These are phyloP conservation scores for Mamestra configurata DNA, from an alignment of 1,140 invertebrate genomes.

Conservation along the genomic window DNA sequence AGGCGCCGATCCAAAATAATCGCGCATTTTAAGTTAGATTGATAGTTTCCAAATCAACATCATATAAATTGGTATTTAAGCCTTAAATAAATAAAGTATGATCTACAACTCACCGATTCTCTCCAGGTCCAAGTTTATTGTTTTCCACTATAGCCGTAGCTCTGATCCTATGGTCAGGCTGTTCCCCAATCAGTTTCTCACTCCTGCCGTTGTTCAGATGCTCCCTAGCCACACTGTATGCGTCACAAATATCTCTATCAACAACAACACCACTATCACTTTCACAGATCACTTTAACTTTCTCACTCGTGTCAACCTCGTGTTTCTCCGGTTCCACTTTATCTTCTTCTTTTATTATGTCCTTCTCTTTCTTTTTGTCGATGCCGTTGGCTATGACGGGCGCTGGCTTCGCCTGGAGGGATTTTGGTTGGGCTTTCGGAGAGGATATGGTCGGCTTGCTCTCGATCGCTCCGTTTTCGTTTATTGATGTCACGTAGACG, in stretches of 20 bases:
- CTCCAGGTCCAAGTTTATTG: constrained; percentile 87
- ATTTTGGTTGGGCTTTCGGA: constrained; percentile 80
- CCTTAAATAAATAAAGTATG: neutral
- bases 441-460: constrained; percentile 88
- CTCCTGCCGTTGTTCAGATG: constrained; percentile 90
- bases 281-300: constrained; percentile 65
- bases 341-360: constrained; percentile 64
- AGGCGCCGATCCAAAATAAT: too few relatives aligned
- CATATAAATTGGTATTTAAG: neutral
- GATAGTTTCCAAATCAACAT: too few relatives aligned
- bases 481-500: constrained; percentile 93
- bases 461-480: constrained; percentile 89
- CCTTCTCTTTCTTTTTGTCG: constrained; percentile 72
- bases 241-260: constrained; percentile 73
- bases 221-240: constrained; percentile 79
- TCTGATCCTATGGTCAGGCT: constrained; percentile 89
- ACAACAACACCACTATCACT: constrained; percentile 77
- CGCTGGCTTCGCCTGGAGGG: constrained; percentile 77
- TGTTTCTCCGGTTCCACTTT: constrained; percentile 78
- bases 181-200: constrained; percentile 91
- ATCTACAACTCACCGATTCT: constrained; percentile 86
- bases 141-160: constrained; percentile 88
- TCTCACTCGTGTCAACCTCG: constrained; percentile 81
- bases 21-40: too few relatives aligned
- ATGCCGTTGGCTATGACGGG: constrained; percentile 82